Conservation (phyloP, 2,888 invertebrate genomes). For the Ctena decussata region DNA sequence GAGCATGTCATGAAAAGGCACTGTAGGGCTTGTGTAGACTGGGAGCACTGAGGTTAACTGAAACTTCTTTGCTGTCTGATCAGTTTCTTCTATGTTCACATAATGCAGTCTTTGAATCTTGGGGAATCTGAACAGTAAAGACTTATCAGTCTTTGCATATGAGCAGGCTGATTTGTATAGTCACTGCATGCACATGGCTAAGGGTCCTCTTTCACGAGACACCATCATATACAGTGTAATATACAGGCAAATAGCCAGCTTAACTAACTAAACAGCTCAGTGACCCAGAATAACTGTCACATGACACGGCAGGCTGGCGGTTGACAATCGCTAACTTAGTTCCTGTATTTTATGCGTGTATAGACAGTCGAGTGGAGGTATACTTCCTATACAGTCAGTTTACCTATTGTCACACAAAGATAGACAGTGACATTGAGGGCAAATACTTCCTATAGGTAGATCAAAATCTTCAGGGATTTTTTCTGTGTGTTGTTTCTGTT, state of each 20-base stretch:
- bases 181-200: too few relatives aligned
- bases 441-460: constrained; percentile 9
- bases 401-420: background rate
- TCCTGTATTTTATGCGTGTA: constrained; percentile 26
- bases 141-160: too few relatives aligned
- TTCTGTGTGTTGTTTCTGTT: background rate
- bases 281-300: constrained; percentile 18
- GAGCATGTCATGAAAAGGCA: too few relatives aligned
- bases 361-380: background rate
- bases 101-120: too few relatives aligned
- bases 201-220: too few relatives aligned
- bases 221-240: background rate
- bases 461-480: background rate
- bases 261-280: background rate
- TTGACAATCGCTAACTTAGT: constrained; percentile 28
- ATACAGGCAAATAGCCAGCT: background rate
- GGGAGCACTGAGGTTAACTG: too few relatives aligned
- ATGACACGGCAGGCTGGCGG: constrained; percentile 12
- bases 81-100: too few relatives aligned
- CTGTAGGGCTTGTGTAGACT: too few relatives aligned
- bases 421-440: constrained; percentile 5
- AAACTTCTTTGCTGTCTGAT: too few relatives aligned
- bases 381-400: background rate
- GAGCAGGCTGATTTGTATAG: too few relatives aligned
- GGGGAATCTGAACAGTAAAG: too few relatives aligned